Evolutionary conservation across 2,113 vertebrate species (phyloP).

Genomic region (Leptobrachium ailaonicum): DNA sequence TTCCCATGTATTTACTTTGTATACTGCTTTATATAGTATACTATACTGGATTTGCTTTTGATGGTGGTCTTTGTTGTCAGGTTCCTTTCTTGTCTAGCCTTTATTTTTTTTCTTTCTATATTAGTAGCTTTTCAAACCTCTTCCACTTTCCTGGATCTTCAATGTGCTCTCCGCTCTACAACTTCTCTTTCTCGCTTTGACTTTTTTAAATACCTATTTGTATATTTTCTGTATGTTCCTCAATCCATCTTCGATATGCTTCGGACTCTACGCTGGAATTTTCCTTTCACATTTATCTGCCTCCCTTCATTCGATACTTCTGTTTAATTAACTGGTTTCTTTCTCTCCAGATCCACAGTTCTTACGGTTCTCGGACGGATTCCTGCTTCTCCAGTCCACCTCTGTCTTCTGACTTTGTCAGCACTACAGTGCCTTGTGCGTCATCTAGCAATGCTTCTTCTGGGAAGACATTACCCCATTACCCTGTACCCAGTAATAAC

Average conservation of each 20-base stretch:
- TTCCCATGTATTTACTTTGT: background rate
- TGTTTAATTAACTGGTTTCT: conserved; percentile 2
- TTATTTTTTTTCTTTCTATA: background rate
- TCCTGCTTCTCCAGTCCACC: conserved; percentile 47
- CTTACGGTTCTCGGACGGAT: conserved; percentile 55
- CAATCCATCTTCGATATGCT: background rate
- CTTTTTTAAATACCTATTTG: background rate
- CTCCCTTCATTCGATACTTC: background rate
- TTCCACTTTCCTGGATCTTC: conserved; percentile 2
- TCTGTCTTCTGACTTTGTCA: conserved; percentile 55
- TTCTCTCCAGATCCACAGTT: conserved; percentile 57
- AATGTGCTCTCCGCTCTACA: background rate
- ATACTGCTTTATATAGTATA: no score
- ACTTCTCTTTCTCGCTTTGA: conserved; percentile 23
- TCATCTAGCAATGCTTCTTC: conserved; percentile 44
- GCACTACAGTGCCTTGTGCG: conserved; percentile 52
- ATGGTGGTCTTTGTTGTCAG: background rate
- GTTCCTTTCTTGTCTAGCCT: background rate
- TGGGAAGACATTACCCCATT: conserved; percentile 56
- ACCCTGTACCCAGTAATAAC: conserved; percentile 48
- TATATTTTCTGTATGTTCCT: conserved; percentile 1
- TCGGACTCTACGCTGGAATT: background rate
- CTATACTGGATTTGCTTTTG: background rate
- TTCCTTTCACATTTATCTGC: background rate
- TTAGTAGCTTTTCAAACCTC: background rate